Evolutionary conservation across 1,140 invertebrate genomes (phyloP).

Genomic region (Leptopilina clavipes): DNA sequence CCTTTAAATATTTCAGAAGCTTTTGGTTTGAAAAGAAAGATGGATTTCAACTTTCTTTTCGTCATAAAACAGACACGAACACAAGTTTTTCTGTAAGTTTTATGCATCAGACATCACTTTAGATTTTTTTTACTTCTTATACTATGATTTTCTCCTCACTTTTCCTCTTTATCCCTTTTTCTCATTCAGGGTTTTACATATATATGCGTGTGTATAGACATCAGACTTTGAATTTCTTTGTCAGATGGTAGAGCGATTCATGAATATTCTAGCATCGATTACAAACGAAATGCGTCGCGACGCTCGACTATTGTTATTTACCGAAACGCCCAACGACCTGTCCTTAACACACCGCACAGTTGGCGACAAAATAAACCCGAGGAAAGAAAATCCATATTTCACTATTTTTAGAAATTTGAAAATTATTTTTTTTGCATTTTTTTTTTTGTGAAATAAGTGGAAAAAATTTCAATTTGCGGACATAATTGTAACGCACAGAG

Average conservation of each 20-base stretch:
- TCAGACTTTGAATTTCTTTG: slow-evolving; percentile 36
- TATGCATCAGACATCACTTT: background rate
- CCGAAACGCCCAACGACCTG: background rate
- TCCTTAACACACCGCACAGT: background rate
- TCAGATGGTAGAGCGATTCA: slow-evolving; percentile 1
- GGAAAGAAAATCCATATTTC: too few species aligned
- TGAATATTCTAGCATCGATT: slow-evolving; percentile 16
- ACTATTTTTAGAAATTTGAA: too few species aligned
- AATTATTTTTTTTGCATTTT: too few species aligned
- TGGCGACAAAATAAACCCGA: background rate
- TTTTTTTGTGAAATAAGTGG: too few species aligned
- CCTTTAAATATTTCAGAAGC: slow-evolving; percentile 14
- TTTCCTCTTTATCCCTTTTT: slow-evolving; percentile 32
- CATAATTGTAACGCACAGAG: too few species aligned
- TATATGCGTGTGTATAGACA: too few species aligned
- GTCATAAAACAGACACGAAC: slow-evolving; percentile 19
- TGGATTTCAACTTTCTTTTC: slow-evolving; percentile 15
- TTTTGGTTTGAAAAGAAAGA: slow-evolving; percentile 15
- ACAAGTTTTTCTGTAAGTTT: slow-evolving; percentile 12
- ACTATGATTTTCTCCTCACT: slow-evolving; percentile 10
- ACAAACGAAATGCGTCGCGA: background rate
- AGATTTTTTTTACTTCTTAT: background rate
- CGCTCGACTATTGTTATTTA: slow-evolving; percentile 5
- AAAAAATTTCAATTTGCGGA: too few species aligned
- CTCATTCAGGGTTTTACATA: background rate